Percentiles rank a stretch among this genome's conserved stretches.
Evolutionary conservation across 1,140 invertebrate genomes (phyloP).

Genomic region (Melanaphis sacchari): DNA sequence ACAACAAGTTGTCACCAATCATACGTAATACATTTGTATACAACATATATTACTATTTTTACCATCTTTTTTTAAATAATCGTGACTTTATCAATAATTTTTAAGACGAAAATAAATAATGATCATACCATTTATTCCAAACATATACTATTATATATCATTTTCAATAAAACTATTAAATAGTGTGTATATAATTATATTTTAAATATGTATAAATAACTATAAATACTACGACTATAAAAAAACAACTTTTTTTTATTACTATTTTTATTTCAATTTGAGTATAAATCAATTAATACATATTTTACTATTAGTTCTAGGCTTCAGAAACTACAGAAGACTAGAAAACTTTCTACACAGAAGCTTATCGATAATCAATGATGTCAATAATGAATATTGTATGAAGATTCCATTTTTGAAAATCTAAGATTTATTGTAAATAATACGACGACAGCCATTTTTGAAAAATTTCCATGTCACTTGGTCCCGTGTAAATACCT

Average conservation of each 20-base stretch:
- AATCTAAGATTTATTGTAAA: background rate
- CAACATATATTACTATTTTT: background rate
- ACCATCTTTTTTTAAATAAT: background rate
- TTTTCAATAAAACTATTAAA: background rate
- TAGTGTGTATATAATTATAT: background rate
- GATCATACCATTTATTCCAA: background rate
- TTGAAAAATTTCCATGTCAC: conserved; percentile 29
- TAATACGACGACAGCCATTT: conserved; percentile 48
- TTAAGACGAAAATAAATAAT: background rate
- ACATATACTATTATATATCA: background rate
- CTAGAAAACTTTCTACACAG: conserved; percentile 9
- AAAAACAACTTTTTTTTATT: background rate
- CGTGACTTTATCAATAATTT: background rate
- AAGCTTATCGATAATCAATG: conserved; percentile 19
- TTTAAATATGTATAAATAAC: background rate
- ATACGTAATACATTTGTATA: background rate
- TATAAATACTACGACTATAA: too few relatives aligned
- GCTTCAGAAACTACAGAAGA: conserved; percentile 30
- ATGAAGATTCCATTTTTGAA: background rate
- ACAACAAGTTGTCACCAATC: background rate
- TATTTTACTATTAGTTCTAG: conserved; percentile 25
- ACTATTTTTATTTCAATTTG: conserved; percentile 5
- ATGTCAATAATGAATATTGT: background rate
- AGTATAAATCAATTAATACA: background rate
- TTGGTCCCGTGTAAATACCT: conserved; percentile 39